Evolutionary conservation across 2,888 invertebrate genomes (phyloP).

Genomic region (Gandaritis pyraliata): DNA sequence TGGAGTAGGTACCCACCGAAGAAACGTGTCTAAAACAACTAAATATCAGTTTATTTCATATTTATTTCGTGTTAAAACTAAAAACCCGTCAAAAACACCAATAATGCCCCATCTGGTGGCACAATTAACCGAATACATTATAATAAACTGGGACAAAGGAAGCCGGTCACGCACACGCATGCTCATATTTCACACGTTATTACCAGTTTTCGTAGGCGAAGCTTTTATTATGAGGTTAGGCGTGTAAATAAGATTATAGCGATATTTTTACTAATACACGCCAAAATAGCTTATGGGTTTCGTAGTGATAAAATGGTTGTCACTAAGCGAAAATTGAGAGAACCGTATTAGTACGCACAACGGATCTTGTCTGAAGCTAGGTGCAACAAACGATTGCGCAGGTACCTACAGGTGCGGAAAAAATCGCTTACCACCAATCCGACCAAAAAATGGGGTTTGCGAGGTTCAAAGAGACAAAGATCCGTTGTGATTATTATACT

Average conservation of each 20-base stretch:
- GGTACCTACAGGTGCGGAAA: too few relatives aligned
- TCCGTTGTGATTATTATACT: too few relatives aligned
- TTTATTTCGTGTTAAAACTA: not conserved
- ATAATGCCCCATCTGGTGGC: constrained; percentile 51
- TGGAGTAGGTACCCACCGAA: too few relatives aligned
- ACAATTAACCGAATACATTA: constrained; percentile 58
- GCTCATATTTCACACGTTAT: constrained; percentile 51
- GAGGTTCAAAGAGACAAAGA: too few relatives aligned
- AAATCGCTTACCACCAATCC: too few relatives aligned
- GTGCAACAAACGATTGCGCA: too few relatives aligned
- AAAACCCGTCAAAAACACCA: constrained; percentile 17
- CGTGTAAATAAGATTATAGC: constrained; percentile 35
- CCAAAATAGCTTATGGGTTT: constrained; percentile 11
- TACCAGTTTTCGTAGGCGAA: constrained; percentile 40
- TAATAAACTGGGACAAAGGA: constrained; percentile 56
- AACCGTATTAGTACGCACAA: too few relatives aligned
- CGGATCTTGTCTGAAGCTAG: too few relatives aligned
- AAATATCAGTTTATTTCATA: not conserved
- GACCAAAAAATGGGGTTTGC: too few relatives aligned
- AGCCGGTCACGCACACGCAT: constrained; percentile 55
- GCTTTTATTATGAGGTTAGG: constrained; percentile 39
- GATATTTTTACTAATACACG: constrained; percentile 28
- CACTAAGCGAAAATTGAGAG: too few relatives aligned
- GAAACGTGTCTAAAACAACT: too few relatives aligned
- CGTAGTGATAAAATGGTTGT: not conserved